Base-by-base conservation (phyloP, 2,113 vertebrate species). In the Sphaerodactylus townsendi region DNA sequence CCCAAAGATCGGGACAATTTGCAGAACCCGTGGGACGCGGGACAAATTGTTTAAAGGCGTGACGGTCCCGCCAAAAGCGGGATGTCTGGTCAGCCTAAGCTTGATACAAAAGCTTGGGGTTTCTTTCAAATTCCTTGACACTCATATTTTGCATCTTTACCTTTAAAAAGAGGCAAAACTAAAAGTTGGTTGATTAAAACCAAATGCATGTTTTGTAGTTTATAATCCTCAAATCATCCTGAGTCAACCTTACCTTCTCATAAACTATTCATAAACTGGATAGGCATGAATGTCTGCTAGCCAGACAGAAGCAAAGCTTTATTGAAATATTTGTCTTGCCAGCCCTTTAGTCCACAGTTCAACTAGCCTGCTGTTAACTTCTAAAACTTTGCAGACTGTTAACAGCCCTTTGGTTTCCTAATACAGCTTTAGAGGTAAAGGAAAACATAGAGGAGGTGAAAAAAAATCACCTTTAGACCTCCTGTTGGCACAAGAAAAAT, bases 351-450 rank as follows among this genome's bases (percentile, higher is more conserved):
- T 85, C 79, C 83, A 76, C 39, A 88, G 25, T 87, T 88, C 77
- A 86, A 65, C 91, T 88, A 86, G 64, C 59, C 90, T 90, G 64
- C 90, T 90, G 64, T 81, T 86, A 93, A 93, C 89, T 91, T 94
- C 9, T 39, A n/a, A 91, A 85, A 86, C 73, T 53, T 59, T 86
- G 44, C 87, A 84, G 82, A 81, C 85, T 86, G 83, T 62, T 88
- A 89, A 86, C 85, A 89, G 79, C 87, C 79, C 87, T 92, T 84
- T 64, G 85, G 85, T 75, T 93, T 88, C 84, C 90, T 87, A 89
- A 81, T 37, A 50, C 25, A 82, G 85, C 86, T 37, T 88, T 92
- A 91, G 73, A 88, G 89, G 91, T 90, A 66, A 90, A 88, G 75
- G 92, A 92, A n/a, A 95, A 88, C 1, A 10, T 71, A 81, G 39